Base-by-base conservation (phyloP, 1,140 invertebrate species). In the Bombyx mori region DNA sequence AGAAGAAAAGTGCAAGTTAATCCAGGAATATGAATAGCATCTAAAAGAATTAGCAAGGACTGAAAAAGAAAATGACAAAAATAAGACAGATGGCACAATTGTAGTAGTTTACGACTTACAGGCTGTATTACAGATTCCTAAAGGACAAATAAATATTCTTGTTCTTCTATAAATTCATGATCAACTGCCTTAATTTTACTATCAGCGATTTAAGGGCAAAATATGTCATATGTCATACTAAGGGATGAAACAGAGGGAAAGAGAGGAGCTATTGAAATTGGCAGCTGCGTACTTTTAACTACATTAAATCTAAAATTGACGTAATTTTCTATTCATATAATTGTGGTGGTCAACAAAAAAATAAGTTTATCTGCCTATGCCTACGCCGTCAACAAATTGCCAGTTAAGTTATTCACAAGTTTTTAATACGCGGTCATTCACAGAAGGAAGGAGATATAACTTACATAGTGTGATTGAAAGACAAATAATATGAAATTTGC, bases 21-120 rank as follows among this genome's bases (percentile, higher is more conserved):
- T 51, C 18, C 35, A 62, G 60, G 47, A 54, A 51, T 78, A 81
- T 65, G 65, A 73, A 44, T 35, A 60, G 44, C 81, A 84, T 59
- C 60, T 68, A 10, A 52, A 62, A 49, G 66, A 77, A 61, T 43
- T 57, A 47, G 52, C 61, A 42, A 47, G 75, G 64, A 46, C 51
- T 44, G 65, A 80, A 62, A 85, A 82, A 65, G 63, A 71, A 26
- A 59, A 58, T 9, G 78, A 83, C 58, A 84, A 72, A 56, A 59
- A 66, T 42, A 58, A 47, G 58, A 61, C 42, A 44, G 54, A 44
- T 47, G 12, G 12, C 12, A 10, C 10, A 43, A 60, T 63, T 10
- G 57, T 56, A 26, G 56, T 42, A 42, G 52, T 60, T 49, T 66
- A 66, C 42, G 56, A 61, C 50, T 52, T 65, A 43, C 63, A 61